Conservation (phyloP, 1,140 invertebrate species). For the Philotrypesis tridentata region DNA sequence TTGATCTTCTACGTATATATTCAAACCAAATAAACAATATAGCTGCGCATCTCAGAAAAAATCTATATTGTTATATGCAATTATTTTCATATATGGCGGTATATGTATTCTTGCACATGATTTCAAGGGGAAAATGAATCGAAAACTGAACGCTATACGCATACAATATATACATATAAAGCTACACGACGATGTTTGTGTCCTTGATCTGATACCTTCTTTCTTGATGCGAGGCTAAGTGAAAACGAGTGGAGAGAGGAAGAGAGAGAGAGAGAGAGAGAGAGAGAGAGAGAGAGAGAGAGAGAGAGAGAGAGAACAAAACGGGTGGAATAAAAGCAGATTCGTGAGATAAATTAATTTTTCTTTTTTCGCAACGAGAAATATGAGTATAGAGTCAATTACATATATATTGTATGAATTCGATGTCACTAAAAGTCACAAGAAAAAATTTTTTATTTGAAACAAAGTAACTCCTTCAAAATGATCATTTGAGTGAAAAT, state of each 20-base stretch:
- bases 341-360: not conserved
- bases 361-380: not conserved
- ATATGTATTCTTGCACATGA: not conserved
- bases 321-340: constrained; percentile 6
- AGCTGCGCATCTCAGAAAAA: too few relatives aligned
- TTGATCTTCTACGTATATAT: too few relatives aligned
- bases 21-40: too few relatives aligned
- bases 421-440: too few relatives aligned
- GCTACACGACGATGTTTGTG: constrained; percentile 23
- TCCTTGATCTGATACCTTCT: constrained; percentile 58
- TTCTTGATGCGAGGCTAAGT: constrained; percentile 31
- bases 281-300: not conserved
- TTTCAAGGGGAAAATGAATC: constrained; percentile 19
- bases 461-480: too few relatives aligned
- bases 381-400: too few relatives aligned
- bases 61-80: too few relatives aligned
- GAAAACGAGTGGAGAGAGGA: not conserved
- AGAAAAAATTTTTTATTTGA: too few relatives aligned
- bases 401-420: not conserved
- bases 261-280: not conserved
- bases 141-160: too few relatives aligned
- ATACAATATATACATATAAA: not conserved
- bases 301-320: not conserved
- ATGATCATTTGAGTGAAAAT: too few relatives aligned
- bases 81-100: not conserved